These are phyloP conservation scores for Acrocephalus kingi DNA, from an alignment of 2,113 vertebrate species.

Conservation along the genomic window DNA sequence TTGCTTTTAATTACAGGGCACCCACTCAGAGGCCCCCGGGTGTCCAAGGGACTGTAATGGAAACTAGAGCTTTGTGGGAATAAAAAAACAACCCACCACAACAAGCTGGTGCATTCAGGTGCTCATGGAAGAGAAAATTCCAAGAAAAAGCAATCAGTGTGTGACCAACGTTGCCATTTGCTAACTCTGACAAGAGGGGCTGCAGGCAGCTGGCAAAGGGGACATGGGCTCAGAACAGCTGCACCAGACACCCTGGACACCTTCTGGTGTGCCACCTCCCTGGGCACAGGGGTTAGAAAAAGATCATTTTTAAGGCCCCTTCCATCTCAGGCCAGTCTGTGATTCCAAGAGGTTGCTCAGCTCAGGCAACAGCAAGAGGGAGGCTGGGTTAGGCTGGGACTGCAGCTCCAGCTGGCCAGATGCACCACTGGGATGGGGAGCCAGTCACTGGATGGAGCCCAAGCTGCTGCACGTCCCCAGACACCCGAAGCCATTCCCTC, in stretches of 20 bases:
- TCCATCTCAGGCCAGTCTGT: background rate
- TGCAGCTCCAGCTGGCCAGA: background rate
- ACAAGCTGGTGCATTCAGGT: background rate
- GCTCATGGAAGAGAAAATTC: background rate
- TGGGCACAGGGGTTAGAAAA: background rate
- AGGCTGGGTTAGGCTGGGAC: background rate
- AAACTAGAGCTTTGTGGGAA: background rate
- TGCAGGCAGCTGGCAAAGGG: background rate
- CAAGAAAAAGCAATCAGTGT: background rate
- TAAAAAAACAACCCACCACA: background rate
- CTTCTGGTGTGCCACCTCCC: too few species aligned
- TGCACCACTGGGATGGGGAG: accelerated
- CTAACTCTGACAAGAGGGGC: background rate
- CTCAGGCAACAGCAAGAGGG: accelerated
- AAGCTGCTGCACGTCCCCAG: background rate
- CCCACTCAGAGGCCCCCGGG: background rate
- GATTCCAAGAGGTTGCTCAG: background rate
- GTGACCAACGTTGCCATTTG: accelerated
- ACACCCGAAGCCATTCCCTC: too few species aligned
- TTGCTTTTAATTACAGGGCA: slow-evolving; percentile 45
- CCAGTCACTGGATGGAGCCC: background rate
- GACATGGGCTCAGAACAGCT: background rate
- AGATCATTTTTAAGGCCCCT: background rate
- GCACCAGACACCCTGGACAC: background rate
- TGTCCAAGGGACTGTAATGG: background rate